Evolutionary conservation across 2,888 invertebrate species (phyloP).

Genomic region (Hipparchia semele): DNA sequence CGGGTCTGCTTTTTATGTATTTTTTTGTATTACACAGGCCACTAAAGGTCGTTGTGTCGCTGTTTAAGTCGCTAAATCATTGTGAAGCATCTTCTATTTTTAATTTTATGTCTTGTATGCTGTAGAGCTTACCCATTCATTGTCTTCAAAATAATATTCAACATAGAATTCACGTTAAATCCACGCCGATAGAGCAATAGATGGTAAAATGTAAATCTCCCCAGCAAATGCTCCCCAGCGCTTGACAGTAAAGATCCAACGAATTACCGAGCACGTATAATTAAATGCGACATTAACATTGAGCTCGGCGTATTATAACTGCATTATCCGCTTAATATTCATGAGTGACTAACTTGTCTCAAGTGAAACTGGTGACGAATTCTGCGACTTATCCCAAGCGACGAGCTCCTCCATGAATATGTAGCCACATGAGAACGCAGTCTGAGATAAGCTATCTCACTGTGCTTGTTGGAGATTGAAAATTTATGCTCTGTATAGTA

Average conservation of each 20-base stretch:
- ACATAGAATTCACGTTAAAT: not conserved
- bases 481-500: slow-evolving; percentile 19
- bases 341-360: slow-evolving; percentile 61
- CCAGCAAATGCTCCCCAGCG: slow-evolving; percentile 33
- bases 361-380: slow-evolving; percentile 69
- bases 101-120: too few relatives aligned
- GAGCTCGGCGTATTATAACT: slow-evolving; percentile 67
- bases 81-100: too few relatives aligned
- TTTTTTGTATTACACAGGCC: too few relatives aligned
- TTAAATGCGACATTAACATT: slow-evolving; percentile 62
- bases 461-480: slow-evolving; percentile 22
- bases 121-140: too few relatives aligned
- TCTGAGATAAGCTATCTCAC: slow-evolving; percentile 50
- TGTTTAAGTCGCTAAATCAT: too few relatives aligned
- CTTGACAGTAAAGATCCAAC: slow-evolving; percentile 48
- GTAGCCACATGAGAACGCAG: slow-evolving; percentile 54
- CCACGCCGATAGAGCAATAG: slow-evolving; percentile 34
- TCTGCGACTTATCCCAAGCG: slow-evolving; percentile 61
- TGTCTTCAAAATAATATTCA: not conserved
- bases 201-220: slow-evolving; percentile 45
- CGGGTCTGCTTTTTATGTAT: too few relatives aligned
- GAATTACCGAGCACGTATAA: slow-evolving; percentile 58
- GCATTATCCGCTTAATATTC: slow-evolving; percentile 77
- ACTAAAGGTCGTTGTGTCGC: too few relatives aligned
- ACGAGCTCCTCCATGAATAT: slow-evolving; percentile 69